Base-by-base conservation (phyloP, 2,888 invertebrate species). In the Drosophila vallismaia region DNA sequence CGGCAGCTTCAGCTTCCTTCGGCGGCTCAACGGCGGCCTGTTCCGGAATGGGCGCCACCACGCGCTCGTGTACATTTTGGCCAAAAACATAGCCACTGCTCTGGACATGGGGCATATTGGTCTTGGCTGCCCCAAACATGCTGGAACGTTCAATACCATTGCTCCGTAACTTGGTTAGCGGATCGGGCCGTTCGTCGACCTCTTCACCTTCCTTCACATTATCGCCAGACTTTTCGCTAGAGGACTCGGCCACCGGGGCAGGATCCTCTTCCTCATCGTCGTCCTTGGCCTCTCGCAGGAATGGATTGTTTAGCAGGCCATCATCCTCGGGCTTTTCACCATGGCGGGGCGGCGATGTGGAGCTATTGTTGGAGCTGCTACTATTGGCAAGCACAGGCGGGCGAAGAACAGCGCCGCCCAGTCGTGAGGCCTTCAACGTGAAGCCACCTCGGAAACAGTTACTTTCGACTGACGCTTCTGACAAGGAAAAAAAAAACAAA, bases 21-120 rank as follows among this genome's bases (percentile, higher is more conserved):
- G 38, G 29, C 8, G 36, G 50, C 14, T 72, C 67, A 14, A 38
- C 49, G 36, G 3, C 29, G 36, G 33, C 51, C 42, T 31, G 53
- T 12, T 71, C 53, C n/a, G 72, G 40, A 19, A 48, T 57, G 9
- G 71, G 70, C 5, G 63, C 70, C 8, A 70, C 63, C 24, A 97
- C 97, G 79, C 97, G 93, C 77, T 96, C 97, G 86, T 96, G 96
- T 51, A 98, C 93, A 92, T 98, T 98, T 91, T 97, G 97, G 1
- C 98, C 98, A 91, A 98, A 98, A 10, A 98, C 95, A 93, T 97
- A 98, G 36, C 95, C 94, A 62, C 77, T 88, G 48, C 93, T 92
- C 62, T 92, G 91, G 2, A 94, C 93, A 42, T 92, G 77, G 36
- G 91, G 90, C 69, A 92, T 90, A 31, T 89, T 89, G 52, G 82